Conservation (phyloP, 2,888 invertebrate species). For the Drosophila limbata region DNA sequence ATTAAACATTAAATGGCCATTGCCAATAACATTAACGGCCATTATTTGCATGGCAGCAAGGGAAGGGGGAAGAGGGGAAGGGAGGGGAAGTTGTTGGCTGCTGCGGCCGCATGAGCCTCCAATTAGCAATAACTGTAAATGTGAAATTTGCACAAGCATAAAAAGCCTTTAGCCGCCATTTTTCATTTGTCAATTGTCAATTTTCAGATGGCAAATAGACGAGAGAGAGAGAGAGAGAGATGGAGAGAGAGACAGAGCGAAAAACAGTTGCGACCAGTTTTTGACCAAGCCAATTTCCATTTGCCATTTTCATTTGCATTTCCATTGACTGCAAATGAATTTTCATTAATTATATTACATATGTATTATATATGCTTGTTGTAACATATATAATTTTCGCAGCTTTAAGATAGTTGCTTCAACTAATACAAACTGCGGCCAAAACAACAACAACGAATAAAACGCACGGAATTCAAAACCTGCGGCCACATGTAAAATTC, state of each 20-base stretch:
- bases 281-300: slow-evolving; percentile 20
- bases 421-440: slow-evolving; percentile 4
- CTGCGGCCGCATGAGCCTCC: slow-evolving; percentile 74
- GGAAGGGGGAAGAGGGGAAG: too few species aligned
- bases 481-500: slow-evolving; percentile 73
- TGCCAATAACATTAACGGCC: slow-evolving; percentile 75
- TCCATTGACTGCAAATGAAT: slow-evolving; percentile 20
- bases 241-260: background rate
- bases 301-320: slow-evolving; percentile 25
- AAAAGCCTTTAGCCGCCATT: slow-evolving; percentile 76
- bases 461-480: slow-evolving; percentile 43
- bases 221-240: background rate
- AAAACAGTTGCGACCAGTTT: slow-evolving; percentile 6
- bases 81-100: slow-evolving; percentile 29
- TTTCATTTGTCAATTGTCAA: slow-evolving; percentile 71
- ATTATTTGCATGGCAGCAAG: slow-evolving; percentile 59
- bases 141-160: slow-evolving; percentile 77
- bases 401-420: slow-evolving; percentile 54
- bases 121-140: slow-evolving; percentile 81
- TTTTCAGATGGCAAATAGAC: slow-evolving; percentile 63
- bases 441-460: slow-evolving; percentile 15
- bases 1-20: slow-evolving; percentile 79
- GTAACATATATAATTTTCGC: slow-evolving; percentile 24
- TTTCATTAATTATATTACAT: slow-evolving; percentile 37
- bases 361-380: too few species aligned